A percentile compares a stretch with the other conserved stretches of the same genome.
phyloP scores from a whole-genome alignment of 2,113 vertebrate genomes.

The Pteruthius melanotis region DNA sequence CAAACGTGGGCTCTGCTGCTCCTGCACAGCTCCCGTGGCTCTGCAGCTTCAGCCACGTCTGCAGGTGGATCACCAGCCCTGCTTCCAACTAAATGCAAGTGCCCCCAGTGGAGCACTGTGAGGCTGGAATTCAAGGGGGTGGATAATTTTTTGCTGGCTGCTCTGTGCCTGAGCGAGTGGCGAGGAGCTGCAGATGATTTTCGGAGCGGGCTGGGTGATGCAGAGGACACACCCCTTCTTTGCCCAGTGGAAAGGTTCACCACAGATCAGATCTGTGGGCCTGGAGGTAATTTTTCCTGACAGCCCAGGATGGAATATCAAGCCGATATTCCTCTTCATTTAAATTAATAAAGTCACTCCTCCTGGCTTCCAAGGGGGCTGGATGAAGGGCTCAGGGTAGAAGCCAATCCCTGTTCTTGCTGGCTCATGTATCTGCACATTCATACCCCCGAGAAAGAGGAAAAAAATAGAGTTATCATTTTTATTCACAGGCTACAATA shows the following conservation, averaged over 20 bases:
- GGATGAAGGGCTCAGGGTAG: not conserved
- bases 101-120: fast-evolving
- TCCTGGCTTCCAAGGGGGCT: fast-evolving
- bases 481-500: not conserved
- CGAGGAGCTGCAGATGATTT: not conserved
- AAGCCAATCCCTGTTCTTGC: not conserved
- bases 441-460: not conserved
- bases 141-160: not conserved
- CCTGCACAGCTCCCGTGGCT: not conserved
- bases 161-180: not conserved
- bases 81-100: not conserved
- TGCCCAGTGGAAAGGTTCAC: not conserved
- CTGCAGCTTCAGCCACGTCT: not conserved
- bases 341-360: not conserved
- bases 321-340: not conserved
- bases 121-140: not conserved
- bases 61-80: not conserved
- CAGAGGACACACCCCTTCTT: fast-evolving
- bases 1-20: not conserved
- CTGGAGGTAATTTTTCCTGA: not conserved
- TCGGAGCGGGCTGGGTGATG: fast-evolving
- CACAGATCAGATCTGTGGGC: not conserved
- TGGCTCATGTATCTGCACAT: not conserved
- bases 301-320: not conserved
- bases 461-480: not conserved